These are phyloP conservation scores for Potamilus streckersoni DNA, from an alignment of 1,140 invertebrate genomes.

Conservation along the genomic window DNA sequence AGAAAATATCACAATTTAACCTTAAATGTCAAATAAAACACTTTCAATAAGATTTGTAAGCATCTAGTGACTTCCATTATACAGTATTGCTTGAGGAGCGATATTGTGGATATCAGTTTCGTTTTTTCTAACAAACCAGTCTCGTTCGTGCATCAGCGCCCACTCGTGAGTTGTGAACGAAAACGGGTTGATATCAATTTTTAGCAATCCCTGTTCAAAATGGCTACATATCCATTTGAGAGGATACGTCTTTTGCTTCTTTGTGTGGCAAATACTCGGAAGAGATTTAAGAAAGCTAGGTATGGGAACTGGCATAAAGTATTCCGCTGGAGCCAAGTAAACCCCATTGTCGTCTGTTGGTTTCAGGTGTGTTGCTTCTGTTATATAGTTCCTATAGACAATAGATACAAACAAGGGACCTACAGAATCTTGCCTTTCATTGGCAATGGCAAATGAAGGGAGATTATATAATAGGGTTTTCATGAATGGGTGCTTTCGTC, in stretches of 20 bases:
- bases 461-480: constrained; percentile 45
- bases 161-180: constrained; percentile 62
- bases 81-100: constrained; percentile 51
- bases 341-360: constrained; percentile 26
- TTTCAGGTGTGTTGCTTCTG: background rate
- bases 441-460: constrained; percentile 46
- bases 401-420: constrained; percentile 54
- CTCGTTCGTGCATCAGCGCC: constrained; percentile 58
- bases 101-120: constrained; percentile 45
- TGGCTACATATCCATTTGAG: constrained; percentile 50
- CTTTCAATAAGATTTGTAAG: too few species aligned
- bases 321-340: constrained; percentile 50
- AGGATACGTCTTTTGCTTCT: constrained; percentile 36
- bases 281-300: constrained; percentile 52
- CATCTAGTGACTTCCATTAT: background rate
- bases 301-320: constrained; percentile 56
- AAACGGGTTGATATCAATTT: constrained; percentile 38
- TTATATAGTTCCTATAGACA: constrained; percentile 38
- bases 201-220: constrained; percentile 46
- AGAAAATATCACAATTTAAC: too few species aligned
- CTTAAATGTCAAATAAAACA: too few species aligned
- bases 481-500: constrained; percentile 50
- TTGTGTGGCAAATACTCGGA: constrained; percentile 41
- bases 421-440: constrained; percentile 51
- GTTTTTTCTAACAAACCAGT: constrained; percentile 42